Evolutionary conservation across 2,797 vertebrate species (phyloP).

Genomic region (Lagocephalus sceleratus): DNA sequence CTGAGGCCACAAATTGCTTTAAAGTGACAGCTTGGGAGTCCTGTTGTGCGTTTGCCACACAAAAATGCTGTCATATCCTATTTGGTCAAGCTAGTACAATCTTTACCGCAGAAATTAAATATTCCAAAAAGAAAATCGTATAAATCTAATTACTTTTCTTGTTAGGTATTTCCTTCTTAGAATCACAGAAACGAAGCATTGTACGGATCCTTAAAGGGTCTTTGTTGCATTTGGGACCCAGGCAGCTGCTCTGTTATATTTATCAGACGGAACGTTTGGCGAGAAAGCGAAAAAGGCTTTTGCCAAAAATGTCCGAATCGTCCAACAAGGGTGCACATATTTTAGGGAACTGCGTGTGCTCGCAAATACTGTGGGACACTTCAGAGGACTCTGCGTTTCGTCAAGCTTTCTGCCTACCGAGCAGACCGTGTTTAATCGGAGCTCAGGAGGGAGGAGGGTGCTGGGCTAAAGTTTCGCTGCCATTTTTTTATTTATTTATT

Average conservation of each 20-base stretch:
- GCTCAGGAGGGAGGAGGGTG: slow-evolving; percentile 9
- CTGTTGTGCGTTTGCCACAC: too few relatives aligned
- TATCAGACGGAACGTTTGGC: background rate
- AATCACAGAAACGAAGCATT: too few relatives aligned
- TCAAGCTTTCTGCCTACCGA: slow-evolving; percentile 2
- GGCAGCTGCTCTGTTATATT: background rate
- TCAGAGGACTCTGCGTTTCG: background rate
- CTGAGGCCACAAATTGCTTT: slow-evolving; percentile 23
- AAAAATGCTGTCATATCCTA: too few relatives aligned
- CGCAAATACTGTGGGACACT: background rate
- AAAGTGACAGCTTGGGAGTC: background rate
- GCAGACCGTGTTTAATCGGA: slow-evolving; percentile 7
- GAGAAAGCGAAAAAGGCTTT: background rate
- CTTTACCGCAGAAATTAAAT: too few relatives aligned
- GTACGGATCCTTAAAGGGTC: background rate
- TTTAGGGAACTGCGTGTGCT: background rate
- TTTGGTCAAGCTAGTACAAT: too few relatives aligned
- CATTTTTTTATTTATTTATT: too few relatives aligned
- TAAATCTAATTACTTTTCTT: too few relatives aligned
- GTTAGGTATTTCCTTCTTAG: too few relatives aligned
- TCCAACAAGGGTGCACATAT: background rate
- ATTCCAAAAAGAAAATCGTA: too few relatives aligned
- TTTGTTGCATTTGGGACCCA: background rate
- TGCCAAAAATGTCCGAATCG: background rate
- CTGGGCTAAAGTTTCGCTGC: slow-evolving; percentile 15